phyloP scores from a whole-genome alignment of 2,113 vertebrate species.

The Atherinomorus stipes region DNA sequence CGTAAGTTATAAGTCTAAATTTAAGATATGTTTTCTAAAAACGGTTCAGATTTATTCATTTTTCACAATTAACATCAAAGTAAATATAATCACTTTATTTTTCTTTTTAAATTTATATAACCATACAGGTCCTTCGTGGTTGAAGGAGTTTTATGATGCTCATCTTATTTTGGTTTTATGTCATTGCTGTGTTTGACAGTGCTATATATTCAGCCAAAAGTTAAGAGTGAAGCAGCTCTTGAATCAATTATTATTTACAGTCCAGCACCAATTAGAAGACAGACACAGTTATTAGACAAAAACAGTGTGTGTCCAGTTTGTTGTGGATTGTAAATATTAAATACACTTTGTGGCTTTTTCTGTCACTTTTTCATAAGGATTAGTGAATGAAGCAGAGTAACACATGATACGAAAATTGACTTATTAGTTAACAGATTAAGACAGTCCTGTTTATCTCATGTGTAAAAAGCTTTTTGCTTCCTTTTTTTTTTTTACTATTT shows the following conservation, averaged over 20 bases:
- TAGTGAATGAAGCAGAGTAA: no score
- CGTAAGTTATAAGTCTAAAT: constrained; percentile 78
- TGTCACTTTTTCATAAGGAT: no score
- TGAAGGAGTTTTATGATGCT: neutral
- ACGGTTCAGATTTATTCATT: neutral
- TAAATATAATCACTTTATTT: neutral
- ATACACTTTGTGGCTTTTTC: no score
- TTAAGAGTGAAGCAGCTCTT: neutral
- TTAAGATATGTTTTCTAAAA: neutral
- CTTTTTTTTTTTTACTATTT: no score
- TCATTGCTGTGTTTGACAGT: no score
- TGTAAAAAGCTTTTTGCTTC: no score
- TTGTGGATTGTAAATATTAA: no score
- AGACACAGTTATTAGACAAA: neutral
- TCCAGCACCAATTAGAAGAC: neutral
- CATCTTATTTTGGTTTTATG: neutral
- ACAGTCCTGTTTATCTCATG: no score
- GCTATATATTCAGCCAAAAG: neutral
- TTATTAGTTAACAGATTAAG: no score
- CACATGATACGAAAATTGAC: no score
- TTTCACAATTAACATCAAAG: neutral
- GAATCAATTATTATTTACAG: neutral
- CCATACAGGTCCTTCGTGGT: neutral
- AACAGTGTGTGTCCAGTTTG: neutral
- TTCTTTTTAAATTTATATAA: neutral